phyloP scores from a whole-genome alignment of 2,113 vertebrate genomes.

The Lepisosteus oculatus region DNA sequence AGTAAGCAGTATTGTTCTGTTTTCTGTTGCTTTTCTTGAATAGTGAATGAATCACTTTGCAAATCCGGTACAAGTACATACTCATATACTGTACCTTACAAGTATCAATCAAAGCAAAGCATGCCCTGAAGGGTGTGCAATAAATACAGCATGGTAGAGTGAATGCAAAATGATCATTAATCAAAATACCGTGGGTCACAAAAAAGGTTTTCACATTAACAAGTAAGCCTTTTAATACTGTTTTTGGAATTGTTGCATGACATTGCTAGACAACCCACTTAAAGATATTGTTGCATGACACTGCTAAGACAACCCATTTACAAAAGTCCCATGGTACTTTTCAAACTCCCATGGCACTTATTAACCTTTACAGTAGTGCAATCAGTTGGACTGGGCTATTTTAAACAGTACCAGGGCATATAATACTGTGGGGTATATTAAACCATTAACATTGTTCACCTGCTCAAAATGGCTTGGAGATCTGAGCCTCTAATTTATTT shows the following conservation, averaged over 20 bases:
- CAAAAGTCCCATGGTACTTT: too few species aligned
- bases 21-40: too few species aligned
- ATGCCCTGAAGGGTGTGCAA: background rate
- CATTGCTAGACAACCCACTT: background rate
- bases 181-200: constrained; percentile 7
- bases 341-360: background rate
- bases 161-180: background rate
- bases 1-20: too few species aligned
- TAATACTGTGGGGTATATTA: background rate
- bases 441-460: background rate
- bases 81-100: too few species aligned
- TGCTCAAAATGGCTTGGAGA: too few species aligned
- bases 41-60: too few species aligned
- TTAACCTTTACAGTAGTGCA: background rate
- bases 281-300: background rate
- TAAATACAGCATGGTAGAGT: constrained; percentile 2
- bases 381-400: too few species aligned
- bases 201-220: background rate
- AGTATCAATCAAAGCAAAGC: background rate
- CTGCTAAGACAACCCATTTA: too few species aligned
- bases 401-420: background rate
- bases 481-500: too few species aligned
- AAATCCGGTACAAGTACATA: too few species aligned
- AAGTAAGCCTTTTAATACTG: background rate
- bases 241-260: background rate